A percentile compares a stretch with the other conserved stretches of the same genome.
Evolutionary conservation across 2,797 vertebrate genomes (phyloP).

Genomic region (Peromyscus nudipes): DNA sequence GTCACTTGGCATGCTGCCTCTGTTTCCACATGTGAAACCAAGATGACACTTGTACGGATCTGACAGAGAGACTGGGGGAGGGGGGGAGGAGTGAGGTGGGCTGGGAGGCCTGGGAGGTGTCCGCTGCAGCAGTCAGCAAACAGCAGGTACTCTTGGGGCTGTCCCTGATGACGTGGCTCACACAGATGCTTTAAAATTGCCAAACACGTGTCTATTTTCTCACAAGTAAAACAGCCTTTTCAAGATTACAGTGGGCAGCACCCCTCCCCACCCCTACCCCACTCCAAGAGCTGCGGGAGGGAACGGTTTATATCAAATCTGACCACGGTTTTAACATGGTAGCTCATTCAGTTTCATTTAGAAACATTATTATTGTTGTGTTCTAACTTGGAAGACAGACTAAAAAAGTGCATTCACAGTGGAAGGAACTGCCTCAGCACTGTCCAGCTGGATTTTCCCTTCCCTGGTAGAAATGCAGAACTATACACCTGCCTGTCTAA

Average conservation of each 20-base stretch:
- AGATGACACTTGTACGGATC: neutral
- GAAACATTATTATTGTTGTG: constrained; percentile 26
- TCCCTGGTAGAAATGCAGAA: neutral
- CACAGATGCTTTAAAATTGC: neutral
- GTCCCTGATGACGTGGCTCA: neutral
- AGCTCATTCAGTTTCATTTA: constrained; percentile 37
- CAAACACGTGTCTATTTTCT: neutral
- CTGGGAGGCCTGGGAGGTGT: neutral
- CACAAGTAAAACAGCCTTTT: constrained; percentile 26
- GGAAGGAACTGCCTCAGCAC: neutral
- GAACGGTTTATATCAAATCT: neutral
- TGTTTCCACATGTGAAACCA: neutral
- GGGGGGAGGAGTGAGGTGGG: neutral
- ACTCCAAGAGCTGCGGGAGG: neutral
- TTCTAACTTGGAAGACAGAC: constrained; percentile 9
- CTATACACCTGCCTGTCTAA: neutral
- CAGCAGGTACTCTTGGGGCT: neutral
- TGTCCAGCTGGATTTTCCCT: neutral
- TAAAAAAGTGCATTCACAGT: neutral
- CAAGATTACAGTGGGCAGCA: neutral
- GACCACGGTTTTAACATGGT: constrained; percentile 27
- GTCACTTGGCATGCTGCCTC: neutral
- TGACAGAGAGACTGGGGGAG: neutral
- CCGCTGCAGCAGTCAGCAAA: neutral
- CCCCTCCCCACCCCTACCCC: neutral